phyloP scores from a whole-genome alignment of 1,140 invertebrate genomes.

The Drosophila suzukii region DNA sequence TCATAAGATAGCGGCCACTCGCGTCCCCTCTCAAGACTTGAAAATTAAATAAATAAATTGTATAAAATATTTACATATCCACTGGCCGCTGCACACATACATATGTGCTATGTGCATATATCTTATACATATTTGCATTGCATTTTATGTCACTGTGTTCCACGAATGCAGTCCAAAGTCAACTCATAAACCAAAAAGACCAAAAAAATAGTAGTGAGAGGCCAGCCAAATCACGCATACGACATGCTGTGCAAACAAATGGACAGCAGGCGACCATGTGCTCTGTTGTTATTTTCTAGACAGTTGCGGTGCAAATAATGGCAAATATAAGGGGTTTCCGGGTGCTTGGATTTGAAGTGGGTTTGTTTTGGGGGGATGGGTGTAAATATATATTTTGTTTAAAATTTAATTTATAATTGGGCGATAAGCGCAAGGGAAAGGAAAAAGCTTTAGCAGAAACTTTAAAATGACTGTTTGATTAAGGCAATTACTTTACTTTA shows the following conservation, averaged over 20 bases:
- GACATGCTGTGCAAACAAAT: slow-evolving; percentile 54
- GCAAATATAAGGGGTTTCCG: slow-evolving; percentile 1
- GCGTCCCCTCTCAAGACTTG: slow-evolving; percentile 42
- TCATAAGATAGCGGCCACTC: slow-evolving; percentile 65
- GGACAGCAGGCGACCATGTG: slow-evolving; percentile 11
- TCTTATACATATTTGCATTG: slow-evolving; percentile 43
- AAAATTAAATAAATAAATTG: slow-evolving; percentile 71
- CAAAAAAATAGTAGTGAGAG: slow-evolving; percentile 11
- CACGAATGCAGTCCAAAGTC: slow-evolving; percentile 27
- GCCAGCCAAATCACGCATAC: slow-evolving; percentile 67
- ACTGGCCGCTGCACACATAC: not conserved
- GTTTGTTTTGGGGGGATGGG: not conserved
- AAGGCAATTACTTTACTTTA: no score
- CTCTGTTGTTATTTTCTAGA: slow-evolving; percentile 23
- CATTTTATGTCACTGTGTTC: slow-evolving; percentile 12
- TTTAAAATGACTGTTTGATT: no score
- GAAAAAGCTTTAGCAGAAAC: no score
- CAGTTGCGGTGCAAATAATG: slow-evolving; percentile 17
- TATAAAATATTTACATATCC: slow-evolving; percentile 24
- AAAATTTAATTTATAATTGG: not conserved
- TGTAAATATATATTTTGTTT: not conserved
- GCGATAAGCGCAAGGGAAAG: not conserved
- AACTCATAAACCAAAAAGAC: slow-evolving; percentile 50
- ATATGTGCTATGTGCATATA: no score
- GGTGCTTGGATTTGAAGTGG: not conserved